Evolutionary conservation across 2,888 invertebrate species (phyloP).

Genomic region (Endomychus coccineus): DNA sequence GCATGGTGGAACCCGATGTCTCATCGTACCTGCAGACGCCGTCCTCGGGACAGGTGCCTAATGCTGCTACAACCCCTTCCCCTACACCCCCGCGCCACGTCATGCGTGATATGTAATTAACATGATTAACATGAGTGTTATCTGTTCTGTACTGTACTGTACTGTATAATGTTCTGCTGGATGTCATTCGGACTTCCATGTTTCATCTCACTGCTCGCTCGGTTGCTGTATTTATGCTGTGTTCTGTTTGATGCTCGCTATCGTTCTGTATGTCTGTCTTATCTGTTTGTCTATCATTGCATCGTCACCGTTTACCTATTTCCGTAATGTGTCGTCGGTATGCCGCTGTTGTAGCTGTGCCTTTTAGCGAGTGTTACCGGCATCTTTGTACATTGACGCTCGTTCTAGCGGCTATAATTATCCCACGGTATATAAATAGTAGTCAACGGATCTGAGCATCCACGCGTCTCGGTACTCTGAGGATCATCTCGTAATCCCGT

Average conservation of each 20-base stretch:
- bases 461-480: conserved; percentile 13
- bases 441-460: conserved; percentile 13
- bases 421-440: conserved; percentile 14
- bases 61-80: conserved; percentile 52
- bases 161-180: conserved; percentile 17
- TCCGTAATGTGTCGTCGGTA: too few species aligned
- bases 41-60: conserved; percentile 87
- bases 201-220: conserved; percentile 14
- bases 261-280: conserved; percentile 13
- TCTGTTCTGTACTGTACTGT: conserved; percentile 34
- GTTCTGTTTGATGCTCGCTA: conserved; percentile 12
- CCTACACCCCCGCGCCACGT: conserved; percentile 37
- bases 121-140: conserved; percentile 47
- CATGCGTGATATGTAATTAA: conserved; percentile 48
- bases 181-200: conserved; percentile 12
- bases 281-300: conserved; percentile 10
- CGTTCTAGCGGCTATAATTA: conserved; percentile 15
- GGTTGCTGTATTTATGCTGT: conserved; percentile 10
- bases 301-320: conserved; percentile 12
- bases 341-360: conserved; percentile 4
- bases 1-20: conserved; percentile 93
- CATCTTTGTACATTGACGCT: conserved; percentile 12
- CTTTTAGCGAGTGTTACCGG: conserved; percentile 10
- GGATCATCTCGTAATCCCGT: too few species aligned
- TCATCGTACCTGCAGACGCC: conserved; percentile 91